A percentile compares a stretch with the other conserved stretches of the same genome.
Conservation (phyloP, 1,140 invertebrate species). For the Aphis craccivora region DNA sequence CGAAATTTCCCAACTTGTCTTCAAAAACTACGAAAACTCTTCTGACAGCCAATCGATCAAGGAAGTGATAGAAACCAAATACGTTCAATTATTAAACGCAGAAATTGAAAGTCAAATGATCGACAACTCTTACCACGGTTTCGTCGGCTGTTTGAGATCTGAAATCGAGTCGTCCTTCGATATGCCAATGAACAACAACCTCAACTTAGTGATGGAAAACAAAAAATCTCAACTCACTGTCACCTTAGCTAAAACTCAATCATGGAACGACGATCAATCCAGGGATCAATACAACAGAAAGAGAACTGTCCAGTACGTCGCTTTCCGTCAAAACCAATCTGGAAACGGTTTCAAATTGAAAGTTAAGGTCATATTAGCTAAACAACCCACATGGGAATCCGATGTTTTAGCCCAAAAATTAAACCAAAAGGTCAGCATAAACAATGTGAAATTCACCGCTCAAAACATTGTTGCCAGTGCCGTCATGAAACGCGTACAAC, state of each 20-base stretch:
- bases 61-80: background rate
- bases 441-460: slow-evolving; percentile 20
- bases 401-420: background rate
- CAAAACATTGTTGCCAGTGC: slow-evolving; percentile 31
- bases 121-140: slow-evolving; percentile 4
- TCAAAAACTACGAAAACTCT: background rate
- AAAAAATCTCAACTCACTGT: slow-evolving; percentile 10
- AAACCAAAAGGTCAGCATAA: background rate
- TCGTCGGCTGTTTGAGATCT: slow-evolving; percentile 23
- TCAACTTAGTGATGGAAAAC: background rate
- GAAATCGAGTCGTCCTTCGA: background rate
- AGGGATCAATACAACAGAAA: too few relatives aligned
- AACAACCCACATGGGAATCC: slow-evolving; percentile 22
- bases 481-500: background rate
- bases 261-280: background rate
- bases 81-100: background rate
- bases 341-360: slow-evolving; percentile 25
- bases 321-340: slow-evolving; percentile 24
- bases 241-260: background rate
- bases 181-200: background rate
- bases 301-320: background rate
- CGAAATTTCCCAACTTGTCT: background rate
- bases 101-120: slow-evolving; percentile 40
- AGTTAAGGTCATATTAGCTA: background rate
- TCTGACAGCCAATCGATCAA: background rate